phyloP scores from a whole-genome alignment of 2,797 vertebrate genomes.

The Gambusia yucatana region DNA sequence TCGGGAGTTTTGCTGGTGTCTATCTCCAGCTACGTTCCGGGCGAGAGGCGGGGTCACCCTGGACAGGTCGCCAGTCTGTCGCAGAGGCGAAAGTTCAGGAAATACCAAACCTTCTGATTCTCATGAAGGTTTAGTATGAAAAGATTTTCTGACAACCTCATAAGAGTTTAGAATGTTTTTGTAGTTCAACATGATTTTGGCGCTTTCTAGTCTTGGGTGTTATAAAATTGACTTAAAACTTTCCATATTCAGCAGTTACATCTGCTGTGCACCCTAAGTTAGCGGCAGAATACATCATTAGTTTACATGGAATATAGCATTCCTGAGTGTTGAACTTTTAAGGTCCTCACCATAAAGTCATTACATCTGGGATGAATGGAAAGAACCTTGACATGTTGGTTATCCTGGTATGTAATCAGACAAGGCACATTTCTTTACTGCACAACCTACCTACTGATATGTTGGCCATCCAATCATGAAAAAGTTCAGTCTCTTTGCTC shows the following conservation, averaged over 20 bases:
- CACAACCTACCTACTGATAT: background rate
- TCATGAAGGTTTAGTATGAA: background rate
- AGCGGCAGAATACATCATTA: background rate
- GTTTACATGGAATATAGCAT: background rate
- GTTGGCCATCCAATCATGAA: background rate
- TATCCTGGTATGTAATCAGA: background rate
- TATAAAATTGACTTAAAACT: background rate
- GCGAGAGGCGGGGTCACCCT: no score
- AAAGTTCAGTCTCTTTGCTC: background rate
- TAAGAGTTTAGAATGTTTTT: background rate
- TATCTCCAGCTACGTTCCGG: no score
- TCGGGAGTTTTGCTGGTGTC: no score
- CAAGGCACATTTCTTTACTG: no score
- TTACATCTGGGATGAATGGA: background rate
- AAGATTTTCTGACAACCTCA: background rate
- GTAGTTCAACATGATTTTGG: background rate
- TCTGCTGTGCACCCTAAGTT: background rate
- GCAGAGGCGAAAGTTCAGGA: no score
- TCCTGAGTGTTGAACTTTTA: background rate
- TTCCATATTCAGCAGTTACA: background rate
- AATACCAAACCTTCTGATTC: background rate
- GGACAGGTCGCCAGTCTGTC: no score
- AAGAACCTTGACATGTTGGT: background rate
- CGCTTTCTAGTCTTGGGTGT: background rate
- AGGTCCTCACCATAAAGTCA: background rate